phyloP scores from a whole-genome alignment of 2,888 invertebrate species.

The Clusia tigrina region DNA sequence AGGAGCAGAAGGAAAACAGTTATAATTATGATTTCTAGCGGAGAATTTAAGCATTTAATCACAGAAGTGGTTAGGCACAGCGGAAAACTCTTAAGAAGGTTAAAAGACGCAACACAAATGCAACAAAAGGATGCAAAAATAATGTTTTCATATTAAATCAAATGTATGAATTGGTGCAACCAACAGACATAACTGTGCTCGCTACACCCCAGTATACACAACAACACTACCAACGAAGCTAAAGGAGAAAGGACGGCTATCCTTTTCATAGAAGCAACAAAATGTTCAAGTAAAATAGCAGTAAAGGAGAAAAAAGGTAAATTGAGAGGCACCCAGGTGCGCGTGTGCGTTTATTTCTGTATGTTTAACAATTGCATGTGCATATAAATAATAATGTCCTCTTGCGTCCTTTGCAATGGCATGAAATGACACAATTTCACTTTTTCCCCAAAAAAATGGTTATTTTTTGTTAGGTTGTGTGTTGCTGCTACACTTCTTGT shows the following conservation, averaged over 20 bases:
- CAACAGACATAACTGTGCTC: neutral
- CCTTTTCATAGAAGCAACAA: slow-evolving; percentile 4
- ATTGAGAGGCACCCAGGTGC: slow-evolving; percentile 29
- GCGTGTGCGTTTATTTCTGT: no score
- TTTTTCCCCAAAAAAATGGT: slow-evolving; percentile 40
- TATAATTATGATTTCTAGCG: no score
- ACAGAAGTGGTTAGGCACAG: no score
- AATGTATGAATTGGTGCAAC: neutral
- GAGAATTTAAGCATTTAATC: no score
- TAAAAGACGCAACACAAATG: no score
- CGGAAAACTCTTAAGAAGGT: no score
- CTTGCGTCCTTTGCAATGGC: slow-evolving; percentile 38
- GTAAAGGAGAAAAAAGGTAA: slow-evolving; percentile 13
- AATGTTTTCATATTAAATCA: slow-evolving; percentile 4
- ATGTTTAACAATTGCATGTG: neutral
- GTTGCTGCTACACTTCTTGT: neutral
- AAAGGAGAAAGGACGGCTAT: neutral
- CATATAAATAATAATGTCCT: slow-evolving; percentile 1
- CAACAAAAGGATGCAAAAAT: slow-evolving; percentile 1
- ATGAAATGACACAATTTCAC: slow-evolving; percentile 61
- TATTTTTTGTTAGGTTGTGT: slow-evolving; percentile 21
- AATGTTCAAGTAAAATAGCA: neutral
- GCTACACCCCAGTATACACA: neutral
- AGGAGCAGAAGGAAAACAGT: no score
- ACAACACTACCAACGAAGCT: slow-evolving; percentile 5